Evolutionary conservation across 53 echinoderm and acorn worm species (phyloP).

Genomic region (Patiria pectinifera): DNA sequence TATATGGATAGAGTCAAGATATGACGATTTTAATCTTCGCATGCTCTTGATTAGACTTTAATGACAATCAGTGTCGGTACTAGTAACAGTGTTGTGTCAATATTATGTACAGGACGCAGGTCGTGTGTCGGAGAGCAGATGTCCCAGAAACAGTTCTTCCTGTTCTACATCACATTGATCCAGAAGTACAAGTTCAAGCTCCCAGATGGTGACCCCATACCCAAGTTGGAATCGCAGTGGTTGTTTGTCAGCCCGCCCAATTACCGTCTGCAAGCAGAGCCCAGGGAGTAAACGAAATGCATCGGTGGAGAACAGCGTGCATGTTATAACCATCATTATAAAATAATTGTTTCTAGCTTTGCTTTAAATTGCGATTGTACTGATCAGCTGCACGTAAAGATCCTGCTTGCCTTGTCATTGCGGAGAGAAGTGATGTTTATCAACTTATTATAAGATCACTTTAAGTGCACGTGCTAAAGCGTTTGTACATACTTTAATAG

Average conservation of each 20-base stretch:
- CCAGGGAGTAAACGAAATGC: background rate
- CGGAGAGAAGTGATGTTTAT: too few relatives aligned
- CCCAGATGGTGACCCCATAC: constrained; percentile 30
- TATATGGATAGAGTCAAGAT: too few relatives aligned
- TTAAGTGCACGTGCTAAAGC: too few relatives aligned
- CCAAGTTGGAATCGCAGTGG: constrained; percentile 22
- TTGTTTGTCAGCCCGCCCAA: constrained; percentile 19
- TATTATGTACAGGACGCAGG: constrained; percentile 4
- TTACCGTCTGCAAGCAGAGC: constrained; percentile 16
- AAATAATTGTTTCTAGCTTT: too few relatives aligned
- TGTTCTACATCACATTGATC: constrained; percentile 28
- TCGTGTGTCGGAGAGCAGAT: background rate
- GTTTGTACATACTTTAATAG: too few relatives aligned
- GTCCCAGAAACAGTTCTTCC: constrained; percentile 32
- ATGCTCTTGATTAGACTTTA: too few relatives aligned
- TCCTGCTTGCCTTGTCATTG: too few relatives aligned
- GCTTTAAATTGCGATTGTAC: too few relatives aligned
- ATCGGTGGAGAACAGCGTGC: background rate
- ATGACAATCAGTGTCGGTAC: too few relatives aligned
- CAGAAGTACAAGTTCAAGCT: constrained; percentile 39
- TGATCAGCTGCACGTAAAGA: too few relatives aligned
- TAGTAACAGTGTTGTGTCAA: background rate
- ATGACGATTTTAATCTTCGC: too few relatives aligned
- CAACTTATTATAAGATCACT: too few relatives aligned
- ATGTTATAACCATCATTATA: background rate